These are phyloP conservation scores for Muscidifurax raptorellus DNA, from an alignment of 1,140 invertebrate species.

Conservation along the genomic window DNA sequence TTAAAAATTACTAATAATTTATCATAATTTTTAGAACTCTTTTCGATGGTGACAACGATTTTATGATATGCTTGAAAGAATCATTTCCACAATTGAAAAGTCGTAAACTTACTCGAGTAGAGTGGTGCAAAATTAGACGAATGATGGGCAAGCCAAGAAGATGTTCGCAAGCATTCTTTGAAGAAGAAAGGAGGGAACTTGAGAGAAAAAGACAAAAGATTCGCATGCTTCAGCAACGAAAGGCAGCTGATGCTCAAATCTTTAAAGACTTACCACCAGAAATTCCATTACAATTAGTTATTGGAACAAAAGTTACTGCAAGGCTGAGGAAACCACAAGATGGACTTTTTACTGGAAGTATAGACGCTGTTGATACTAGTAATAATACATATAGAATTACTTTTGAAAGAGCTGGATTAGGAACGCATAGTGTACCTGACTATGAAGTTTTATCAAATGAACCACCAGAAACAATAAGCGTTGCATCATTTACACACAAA, in stretches of 20 bases:
- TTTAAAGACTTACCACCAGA: slow-evolving; percentile 96
- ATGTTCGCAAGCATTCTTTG: slow-evolving; percentile 96
- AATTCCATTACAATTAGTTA: slow-evolving; percentile 96
- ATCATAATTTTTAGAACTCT: slow-evolving; percentile 81
- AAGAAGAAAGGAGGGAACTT: slow-evolving; percentile 93
- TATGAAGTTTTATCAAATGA: slow-evolving; percentile 97
- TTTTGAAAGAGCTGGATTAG: slow-evolving; percentile 94
- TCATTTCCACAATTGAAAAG: slow-evolving; percentile 95
- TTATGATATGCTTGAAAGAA: slow-evolving; percentile 94
- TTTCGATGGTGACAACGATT: slow-evolving; percentile 98
- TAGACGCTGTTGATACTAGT: slow-evolving; percentile 98
- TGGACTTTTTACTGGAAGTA: slow-evolving; percentile 96
- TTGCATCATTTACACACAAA: slow-evolving; percentile 89
- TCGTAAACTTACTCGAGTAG: slow-evolving; percentile 88
- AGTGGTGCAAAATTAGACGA: slow-evolving; percentile 96
- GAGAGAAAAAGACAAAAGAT: slow-evolving; percentile 95
- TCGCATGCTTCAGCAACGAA: slow-evolving; percentile 94
- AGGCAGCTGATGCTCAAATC: slow-evolving; percentile 85
- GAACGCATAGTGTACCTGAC: slow-evolving; percentile 97
- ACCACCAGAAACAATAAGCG: slow-evolving; percentile 90
- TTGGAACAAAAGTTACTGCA: slow-evolving; percentile 97
- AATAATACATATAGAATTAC: slow-evolving; percentile 98
- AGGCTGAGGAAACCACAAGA: slow-evolving; percentile 94
- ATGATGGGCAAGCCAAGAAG: slow-evolving; percentile 98
- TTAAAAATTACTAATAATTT: slow-evolving; percentile 38